Percentiles rank a stretch among this genome's conserved stretches.
Evolutionary conservation across 2,113 vertebrate genomes (phyloP).

Genomic region (Calidris pygmaea): DNA sequence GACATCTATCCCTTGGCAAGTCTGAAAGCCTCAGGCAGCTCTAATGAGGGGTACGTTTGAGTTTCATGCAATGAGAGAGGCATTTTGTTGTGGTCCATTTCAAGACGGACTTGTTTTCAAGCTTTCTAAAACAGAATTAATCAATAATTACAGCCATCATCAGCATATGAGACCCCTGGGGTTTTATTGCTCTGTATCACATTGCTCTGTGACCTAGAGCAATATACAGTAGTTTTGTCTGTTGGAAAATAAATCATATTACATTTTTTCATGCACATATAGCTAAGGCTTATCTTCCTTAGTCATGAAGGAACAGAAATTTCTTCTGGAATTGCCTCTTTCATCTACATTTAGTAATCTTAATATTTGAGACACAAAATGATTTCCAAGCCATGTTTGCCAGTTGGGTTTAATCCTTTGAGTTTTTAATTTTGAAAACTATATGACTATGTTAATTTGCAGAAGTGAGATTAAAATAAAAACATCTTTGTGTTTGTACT

Average conservation of each 20-base stretch:
- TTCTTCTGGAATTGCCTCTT: constrained; percentile 49
- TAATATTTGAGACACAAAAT: constrained; percentile 24
- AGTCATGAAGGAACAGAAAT: constrained; percentile 5
- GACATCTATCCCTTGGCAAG: constrained; percentile 34
- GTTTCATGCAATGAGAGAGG: neutral
- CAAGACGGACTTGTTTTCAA: neutral
- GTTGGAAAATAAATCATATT: constrained; percentile 43
- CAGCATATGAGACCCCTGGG: neutral
- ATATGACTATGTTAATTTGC: constrained; percentile 37
- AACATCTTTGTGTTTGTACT: neutral
- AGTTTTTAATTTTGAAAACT: constrained; percentile 27
- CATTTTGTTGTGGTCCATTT: neutral
- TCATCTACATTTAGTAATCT: constrained; percentile 48
- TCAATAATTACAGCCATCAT: constrained; percentile 33
- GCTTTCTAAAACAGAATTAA: constrained; percentile 9
- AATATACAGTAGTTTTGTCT: neutral
- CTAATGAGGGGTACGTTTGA: neutral
- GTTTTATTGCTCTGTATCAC: neutral
- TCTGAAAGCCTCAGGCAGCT: neutral
- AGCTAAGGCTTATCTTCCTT: constrained; percentile 46
- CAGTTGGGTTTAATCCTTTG: constrained; percentile 40
- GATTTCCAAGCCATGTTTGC: constrained; percentile 20
- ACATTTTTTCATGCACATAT: constrained; percentile 4
- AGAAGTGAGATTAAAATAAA: constrained; percentile 29
- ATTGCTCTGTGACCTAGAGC: neutral